A percentile compares a stretch with the other conserved stretches of the same genome.
Conservation (phyloP, 2,113 vertebrate species). For the Acanthisitta chloris region DNA sequence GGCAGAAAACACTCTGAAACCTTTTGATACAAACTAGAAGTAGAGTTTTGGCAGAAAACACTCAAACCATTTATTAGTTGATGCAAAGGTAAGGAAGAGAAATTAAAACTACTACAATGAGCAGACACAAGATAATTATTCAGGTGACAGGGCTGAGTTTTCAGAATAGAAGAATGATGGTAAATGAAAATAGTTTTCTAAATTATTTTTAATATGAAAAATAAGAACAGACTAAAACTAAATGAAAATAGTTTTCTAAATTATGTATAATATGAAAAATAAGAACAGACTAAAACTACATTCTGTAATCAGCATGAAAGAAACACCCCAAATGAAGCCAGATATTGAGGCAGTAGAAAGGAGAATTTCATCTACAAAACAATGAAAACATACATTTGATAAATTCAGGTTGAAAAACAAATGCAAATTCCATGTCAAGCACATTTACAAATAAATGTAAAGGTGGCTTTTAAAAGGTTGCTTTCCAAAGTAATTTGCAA, state of each 20-base stretch:
- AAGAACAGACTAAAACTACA: not conserved
- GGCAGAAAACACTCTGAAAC: no score
- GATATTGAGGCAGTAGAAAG: not conserved
- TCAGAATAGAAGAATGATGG: not conserved
- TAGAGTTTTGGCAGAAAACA: not conserved
- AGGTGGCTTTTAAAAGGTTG: accelerated
- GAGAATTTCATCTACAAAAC: not conserved
- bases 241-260: not conserved
- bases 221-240: not conserved
- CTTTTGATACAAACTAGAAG: not conserved
- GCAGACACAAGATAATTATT: not conserved
- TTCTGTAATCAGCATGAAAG: not conserved
- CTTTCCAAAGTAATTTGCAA: not conserved
- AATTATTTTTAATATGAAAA: not conserved
- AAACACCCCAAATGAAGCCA: not conserved
- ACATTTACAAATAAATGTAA: not conserved
- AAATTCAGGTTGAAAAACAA: not conserved
- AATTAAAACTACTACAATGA: not conserved
- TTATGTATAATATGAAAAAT: not conserved
- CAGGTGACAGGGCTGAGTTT: not conserved
- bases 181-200: not conserved
- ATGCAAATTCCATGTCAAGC: not conserved
- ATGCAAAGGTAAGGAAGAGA: not conserved
- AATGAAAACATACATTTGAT: not conserved
- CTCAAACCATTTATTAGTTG: not conserved